Base-by-base conservation (phyloP, 1,140 invertebrate species). In the Globodera rostochiensis region DNA sequence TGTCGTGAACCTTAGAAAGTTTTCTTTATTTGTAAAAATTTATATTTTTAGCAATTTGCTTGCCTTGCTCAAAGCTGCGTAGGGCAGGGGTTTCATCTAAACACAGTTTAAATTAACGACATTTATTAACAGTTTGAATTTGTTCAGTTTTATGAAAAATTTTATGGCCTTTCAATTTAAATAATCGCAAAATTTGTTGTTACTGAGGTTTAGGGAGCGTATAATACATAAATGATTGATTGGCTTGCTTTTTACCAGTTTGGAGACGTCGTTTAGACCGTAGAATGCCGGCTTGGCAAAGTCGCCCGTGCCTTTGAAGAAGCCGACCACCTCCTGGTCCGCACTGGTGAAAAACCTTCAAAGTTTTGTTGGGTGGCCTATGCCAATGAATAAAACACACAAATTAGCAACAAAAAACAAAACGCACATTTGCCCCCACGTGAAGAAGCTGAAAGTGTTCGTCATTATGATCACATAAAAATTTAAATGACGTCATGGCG, bases 261-360 rank as follows among this genome's bases (percentile, higher is more conserved):
- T 82, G 19, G 69, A 64, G 73, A 89, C 80, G 71, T 90, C 88
- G 57, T 80, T 83, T 15, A 89, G 80, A 25, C 84, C 81, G 70
- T 88, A 90, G 21, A 87, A 77, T 9, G 86, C 71, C 36, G 84
- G 88, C 66, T 89, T 89, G 60, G 80, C 74, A 67, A 89, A 90
- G 76, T 89, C 88, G 15, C 89, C 88, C 67, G 88, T 89, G 57
- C 88, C 89, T 83, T 89, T 89, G 82, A 89, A 89, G 74, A 88
- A 89, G 45, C 88, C 88, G 69, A 89, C 86, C 64, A 90, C 79
- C 66, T 89, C 87, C 79, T 88, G 84, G 21, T 83, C 82, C 25
- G 82, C 82, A 73, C 73, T 77, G 21, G 86, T 87, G 80, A 89
- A 89, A 80, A 89, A 89, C 57, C 57, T 64, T 64, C 57, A 19